These are phyloP conservation scores for Ernsta delagoae DNA, from an alignment of 2,888 invertebrate species.

Conservation along the genomic window DNA sequence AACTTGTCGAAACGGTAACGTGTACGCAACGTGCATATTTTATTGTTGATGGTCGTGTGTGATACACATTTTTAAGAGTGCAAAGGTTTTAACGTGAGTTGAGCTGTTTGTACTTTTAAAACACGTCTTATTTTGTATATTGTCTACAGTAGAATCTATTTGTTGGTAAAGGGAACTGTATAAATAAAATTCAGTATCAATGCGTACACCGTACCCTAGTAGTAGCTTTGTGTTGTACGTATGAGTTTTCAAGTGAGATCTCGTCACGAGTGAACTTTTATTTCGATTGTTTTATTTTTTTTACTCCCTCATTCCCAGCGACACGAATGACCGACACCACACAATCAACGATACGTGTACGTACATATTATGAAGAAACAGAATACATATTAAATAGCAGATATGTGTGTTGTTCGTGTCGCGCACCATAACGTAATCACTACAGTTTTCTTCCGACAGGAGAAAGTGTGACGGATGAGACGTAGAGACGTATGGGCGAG, in stretches of 20 bases:
- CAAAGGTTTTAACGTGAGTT: too few species aligned
- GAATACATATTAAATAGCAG: too few species aligned
- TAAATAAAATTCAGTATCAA: conserved; percentile 19
- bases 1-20: conserved; percentile 78
- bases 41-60: too few species aligned
- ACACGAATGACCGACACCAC: conserved; percentile 53
- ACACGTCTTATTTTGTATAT: too few species aligned
- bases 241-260: conserved; percentile 68
- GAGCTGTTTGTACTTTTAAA: too few species aligned
- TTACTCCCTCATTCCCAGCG: conserved; percentile 52
- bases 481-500: conserved; percentile 78
- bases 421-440: conserved; percentile 55
- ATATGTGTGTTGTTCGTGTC: conserved; percentile 55
- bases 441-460: conserved; percentile 70
- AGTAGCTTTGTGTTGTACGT: conserved; percentile 84
- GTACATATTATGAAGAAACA: background rate
- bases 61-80: too few species aligned
- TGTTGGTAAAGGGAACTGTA: background rate
- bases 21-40: conserved; percentile 56
- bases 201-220: conserved; percentile 74
- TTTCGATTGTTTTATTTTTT: conserved; percentile 42
- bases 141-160: too few species aligned
- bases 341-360: background rate
- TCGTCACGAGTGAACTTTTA: conserved; percentile 57
- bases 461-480: conserved; percentile 71